A percentile compares a stretch with the other conserved stretches of the same genome.
Conservation (phyloP, 2,113 vertebrate species). For the Poecile atricapillus region DNA sequence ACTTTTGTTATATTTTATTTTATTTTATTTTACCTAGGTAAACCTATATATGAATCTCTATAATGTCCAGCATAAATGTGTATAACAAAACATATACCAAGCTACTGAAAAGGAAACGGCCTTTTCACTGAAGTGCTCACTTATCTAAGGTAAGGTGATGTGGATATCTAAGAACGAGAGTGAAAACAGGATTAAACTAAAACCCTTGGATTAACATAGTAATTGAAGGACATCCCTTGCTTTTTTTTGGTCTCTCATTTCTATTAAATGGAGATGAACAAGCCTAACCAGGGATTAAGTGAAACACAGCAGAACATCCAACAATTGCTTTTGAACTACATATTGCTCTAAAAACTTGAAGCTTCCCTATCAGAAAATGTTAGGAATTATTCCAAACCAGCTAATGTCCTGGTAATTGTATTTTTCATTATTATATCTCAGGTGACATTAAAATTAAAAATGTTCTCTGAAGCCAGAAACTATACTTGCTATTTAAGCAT, state of each 20-base stretch:
- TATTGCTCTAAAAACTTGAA: background rate
- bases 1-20: background rate
- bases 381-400: background rate
- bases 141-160: background rate
- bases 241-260: background rate
- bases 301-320: background rate
- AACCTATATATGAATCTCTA: background rate
- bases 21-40: background rate
- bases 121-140: background rate
- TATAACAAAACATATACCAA: background rate
- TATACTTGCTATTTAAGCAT: background rate
- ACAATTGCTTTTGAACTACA: background rate
- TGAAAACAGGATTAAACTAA: background rate
- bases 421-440: background rate
- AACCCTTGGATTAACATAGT: background rate
- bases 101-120: background rate
- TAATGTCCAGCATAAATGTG: background rate
- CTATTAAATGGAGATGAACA: background rate
- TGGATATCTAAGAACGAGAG: background rate
- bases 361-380: background rate
- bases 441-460: background rate
- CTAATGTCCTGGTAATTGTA: background rate
- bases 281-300: background rate
- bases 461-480: background rate
- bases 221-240: background rate